Conservation (phyloP, 1,140 invertebrate genomes). For the Agrypnia vestita region DNA sequence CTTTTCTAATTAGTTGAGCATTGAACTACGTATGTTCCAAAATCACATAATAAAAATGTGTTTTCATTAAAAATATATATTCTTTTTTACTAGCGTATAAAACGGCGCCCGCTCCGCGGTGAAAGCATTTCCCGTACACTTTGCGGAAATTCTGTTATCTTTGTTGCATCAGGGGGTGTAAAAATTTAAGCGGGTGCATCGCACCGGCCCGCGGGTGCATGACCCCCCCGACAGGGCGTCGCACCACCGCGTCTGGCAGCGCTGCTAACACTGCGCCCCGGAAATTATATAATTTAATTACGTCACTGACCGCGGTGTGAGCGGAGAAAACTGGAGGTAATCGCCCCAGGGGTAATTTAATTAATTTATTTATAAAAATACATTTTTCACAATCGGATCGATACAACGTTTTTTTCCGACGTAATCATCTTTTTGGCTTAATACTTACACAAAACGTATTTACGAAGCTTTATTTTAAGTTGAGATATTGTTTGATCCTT, state of each 20-base stretch:
- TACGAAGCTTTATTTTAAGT: no score
- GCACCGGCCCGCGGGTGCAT: slow-evolving; percentile 29
- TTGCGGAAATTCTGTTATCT: slow-evolving; percentile 23
- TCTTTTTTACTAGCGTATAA: background rate
- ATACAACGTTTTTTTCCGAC: no score
- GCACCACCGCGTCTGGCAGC: background rate
- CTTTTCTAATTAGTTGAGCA: no score
- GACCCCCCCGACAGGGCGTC: slow-evolving; percentile 2
- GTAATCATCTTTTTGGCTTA: no score
- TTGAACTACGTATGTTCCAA: no score
- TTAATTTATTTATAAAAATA: no score
- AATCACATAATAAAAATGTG: no score
- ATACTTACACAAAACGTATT: no score
- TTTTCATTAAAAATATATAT: no score
- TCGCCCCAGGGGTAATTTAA: no score
- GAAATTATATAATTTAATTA: slow-evolving; percentile 3
- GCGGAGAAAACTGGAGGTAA: background rate
- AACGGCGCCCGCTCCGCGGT: background rate
- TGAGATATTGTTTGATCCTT: no score
- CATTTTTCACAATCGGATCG: no score
- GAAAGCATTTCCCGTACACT: slow-evolving; percentile 4
- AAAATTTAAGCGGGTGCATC: slow-evolving; percentile 51
- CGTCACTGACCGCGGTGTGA: background rate
- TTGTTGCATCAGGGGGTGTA: slow-evolving; percentile 42
- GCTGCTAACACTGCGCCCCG: background rate